Evolutionary conservation across 1,140 invertebrate species (phyloP).

Genomic region (Leptinotarsa texana): DNA sequence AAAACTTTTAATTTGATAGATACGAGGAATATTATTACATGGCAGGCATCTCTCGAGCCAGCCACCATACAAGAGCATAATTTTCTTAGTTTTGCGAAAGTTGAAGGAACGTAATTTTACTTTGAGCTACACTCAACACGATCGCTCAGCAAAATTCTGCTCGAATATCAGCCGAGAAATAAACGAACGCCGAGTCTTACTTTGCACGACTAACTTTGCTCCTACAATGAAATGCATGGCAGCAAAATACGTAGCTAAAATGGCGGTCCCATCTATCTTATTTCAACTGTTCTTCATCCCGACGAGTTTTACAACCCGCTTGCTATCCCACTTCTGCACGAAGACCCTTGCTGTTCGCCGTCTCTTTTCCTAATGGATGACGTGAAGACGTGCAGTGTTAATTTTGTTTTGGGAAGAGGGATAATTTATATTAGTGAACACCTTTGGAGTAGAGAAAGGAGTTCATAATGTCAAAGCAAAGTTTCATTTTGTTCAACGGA

Average conservation of each 20-base stretch:
- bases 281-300: slow-evolving; percentile 52
- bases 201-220: slow-evolving; percentile 36
- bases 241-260: slow-evolving; percentile 50
- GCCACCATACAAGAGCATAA: slow-evolving; percentile 38
- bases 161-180: slow-evolving; percentile 20
- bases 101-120: slow-evolving; percentile 52
- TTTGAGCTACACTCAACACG: slow-evolving; percentile 47
- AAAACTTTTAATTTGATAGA: slow-evolving; percentile 22
- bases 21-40: slow-evolving; percentile 17
- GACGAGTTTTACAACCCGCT: slow-evolving; percentile 22
- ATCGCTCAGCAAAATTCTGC: slow-evolving; percentile 34
- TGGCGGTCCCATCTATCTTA: slow-evolving; percentile 54
- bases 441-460: slow-evolving; percentile 51
- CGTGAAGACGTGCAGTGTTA: slow-evolving; percentile 38
- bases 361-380: slow-evolving; percentile 21
- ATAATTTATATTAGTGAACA: slow-evolving; percentile 53
- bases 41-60: slow-evolving; percentile 22
- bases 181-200: slow-evolving; percentile 29
- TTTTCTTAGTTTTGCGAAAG: slow-evolving; percentile 51
- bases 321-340: slow-evolving; percentile 11
- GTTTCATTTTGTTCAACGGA: slow-evolving; percentile 49
- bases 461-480: slow-evolving; percentile 54
- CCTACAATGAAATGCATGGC: slow-evolving; percentile 51
- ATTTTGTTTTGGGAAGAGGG: slow-evolving; percentile 48
- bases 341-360: not conserved